A percentile compares a stretch with the other conserved stretches of the same genome.
Conservation (phyloP, 2,797 vertebrate species). For the Sphenopsis melanotis region DNA sequence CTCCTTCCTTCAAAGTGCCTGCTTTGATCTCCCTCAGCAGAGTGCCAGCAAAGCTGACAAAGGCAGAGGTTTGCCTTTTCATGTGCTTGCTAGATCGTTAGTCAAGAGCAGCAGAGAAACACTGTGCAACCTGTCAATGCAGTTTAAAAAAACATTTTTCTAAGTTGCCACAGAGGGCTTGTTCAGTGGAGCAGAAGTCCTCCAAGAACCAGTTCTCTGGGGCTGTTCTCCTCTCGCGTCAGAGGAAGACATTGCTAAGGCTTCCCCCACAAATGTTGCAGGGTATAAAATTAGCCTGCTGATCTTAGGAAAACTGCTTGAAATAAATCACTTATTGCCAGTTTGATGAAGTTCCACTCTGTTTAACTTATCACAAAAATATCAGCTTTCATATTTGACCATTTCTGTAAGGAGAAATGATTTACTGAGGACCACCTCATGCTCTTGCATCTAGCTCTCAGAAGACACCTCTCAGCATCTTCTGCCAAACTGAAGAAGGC, state of each 20-base stretch:
- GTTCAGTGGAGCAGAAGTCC: neutral
- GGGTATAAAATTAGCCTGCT: neutral
- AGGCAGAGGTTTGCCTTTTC: conserved; percentile 10
- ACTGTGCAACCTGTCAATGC: neutral
- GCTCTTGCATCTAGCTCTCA: neutral
- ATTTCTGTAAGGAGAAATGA: neutral
- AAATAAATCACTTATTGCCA: neutral
- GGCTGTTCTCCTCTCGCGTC: neutral
- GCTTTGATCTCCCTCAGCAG: neutral
- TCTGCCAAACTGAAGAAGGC: neutral
- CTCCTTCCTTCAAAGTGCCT: neutral
- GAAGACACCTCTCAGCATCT: neutral
- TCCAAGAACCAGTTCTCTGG: neutral
- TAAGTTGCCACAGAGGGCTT: neutral
- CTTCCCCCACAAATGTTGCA: neutral
- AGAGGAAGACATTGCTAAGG: neutral
- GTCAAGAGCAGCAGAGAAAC: neutral
- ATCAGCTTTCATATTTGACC: neutral
- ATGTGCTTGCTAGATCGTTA: neutral
- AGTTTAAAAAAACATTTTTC: neutral
- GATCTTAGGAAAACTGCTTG: neutral
- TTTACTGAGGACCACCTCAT: neutral
- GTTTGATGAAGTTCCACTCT: neutral
- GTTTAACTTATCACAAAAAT: neutral
- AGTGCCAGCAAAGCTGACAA: neutral